These are phyloP conservation scores for Apamea epomidion DNA, from an alignment of 2,888 invertebrate species.

Conservation along the genomic window DNA sequence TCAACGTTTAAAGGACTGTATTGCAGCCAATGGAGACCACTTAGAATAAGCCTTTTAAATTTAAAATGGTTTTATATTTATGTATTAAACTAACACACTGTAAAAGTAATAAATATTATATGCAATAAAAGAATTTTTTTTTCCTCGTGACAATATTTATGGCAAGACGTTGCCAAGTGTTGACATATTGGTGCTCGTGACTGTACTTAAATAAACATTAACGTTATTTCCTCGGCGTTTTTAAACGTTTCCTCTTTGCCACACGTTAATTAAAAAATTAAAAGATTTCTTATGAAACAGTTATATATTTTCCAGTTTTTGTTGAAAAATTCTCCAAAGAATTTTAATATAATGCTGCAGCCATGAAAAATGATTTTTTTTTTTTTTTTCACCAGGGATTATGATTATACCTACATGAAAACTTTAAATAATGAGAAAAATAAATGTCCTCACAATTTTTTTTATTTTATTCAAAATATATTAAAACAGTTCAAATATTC, in stretches of 20 bases:
- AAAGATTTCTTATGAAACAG: conserved; percentile 18
- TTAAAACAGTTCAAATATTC: conserved; percentile 41
- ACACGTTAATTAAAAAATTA: conserved; percentile 30
- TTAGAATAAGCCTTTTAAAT: no score
- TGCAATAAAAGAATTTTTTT: no score
- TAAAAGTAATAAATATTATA: no score
- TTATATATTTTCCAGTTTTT: conserved; percentile 3
- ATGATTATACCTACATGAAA: background rate
- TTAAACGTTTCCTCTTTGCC: conserved; percentile 6
- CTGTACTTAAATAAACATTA: conserved; percentile 1
- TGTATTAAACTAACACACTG: no score
- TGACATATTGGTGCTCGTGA: no score
- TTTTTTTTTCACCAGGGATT: conserved; percentile 22
- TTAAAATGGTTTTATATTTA: no score
- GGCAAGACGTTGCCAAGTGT: no score
- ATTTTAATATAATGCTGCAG: conserved; percentile 1
- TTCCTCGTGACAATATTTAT: no score
- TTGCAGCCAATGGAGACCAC: no score
- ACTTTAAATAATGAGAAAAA: conserved; percentile 20
- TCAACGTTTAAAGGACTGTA: no score
- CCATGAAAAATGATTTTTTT: background rate
- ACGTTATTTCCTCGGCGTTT: conserved; percentile 4
- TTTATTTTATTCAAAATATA: background rate
- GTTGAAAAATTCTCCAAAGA: conserved; percentile 4
- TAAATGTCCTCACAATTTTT: background rate